phyloP scores from a whole-genome alignment of 2,797 vertebrate species.

The Smutsia gigantea region DNA sequence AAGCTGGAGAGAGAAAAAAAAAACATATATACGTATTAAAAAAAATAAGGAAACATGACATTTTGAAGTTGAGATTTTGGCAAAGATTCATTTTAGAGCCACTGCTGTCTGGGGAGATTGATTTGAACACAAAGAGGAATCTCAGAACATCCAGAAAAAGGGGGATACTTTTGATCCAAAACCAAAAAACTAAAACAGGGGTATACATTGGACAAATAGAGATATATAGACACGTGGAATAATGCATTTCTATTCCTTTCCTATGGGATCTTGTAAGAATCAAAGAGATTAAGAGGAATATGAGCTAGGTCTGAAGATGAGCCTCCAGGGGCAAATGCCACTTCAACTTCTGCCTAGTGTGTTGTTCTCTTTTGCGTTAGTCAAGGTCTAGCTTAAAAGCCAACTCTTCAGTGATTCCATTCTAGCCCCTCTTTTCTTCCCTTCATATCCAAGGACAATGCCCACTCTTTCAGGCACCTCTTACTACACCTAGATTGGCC shows the following conservation, averaged over 20 bases:
- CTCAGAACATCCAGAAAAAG: conserved; percentile 22
- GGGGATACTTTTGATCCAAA: background rate
- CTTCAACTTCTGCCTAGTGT: background rate
- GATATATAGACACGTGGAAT: background rate
- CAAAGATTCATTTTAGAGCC: conserved; percentile 73
- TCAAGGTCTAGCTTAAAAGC: background rate
- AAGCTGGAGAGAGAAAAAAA: conserved; percentile 72
- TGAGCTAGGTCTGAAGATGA: background rate
- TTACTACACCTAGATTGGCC: background rate
- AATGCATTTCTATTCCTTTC: background rate
- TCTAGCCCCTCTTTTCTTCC: background rate
- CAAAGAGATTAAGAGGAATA: background rate
- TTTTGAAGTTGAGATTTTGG: conserved; percentile 82
- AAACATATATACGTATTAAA: conserved; percentile 62
- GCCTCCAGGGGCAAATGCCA: background rate
- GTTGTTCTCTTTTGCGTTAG: background rate
- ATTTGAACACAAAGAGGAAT: conserved; percentile 53
- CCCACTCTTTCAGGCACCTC: background rate
- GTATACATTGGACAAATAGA: conserved; percentile 28
- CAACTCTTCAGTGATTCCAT: background rate
- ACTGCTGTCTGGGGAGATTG: conserved; percentile 55
- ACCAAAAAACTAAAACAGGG: conserved; percentile 44
- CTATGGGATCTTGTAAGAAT: background rate
- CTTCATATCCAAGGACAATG: background rate
- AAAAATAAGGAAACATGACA: conserved; percentile 84